Evolutionary conservation across 2,888 invertebrate species (phyloP), one percentile per base, ranked within the genome.

Genomic region (Stictocephala bisonia): DNA sequence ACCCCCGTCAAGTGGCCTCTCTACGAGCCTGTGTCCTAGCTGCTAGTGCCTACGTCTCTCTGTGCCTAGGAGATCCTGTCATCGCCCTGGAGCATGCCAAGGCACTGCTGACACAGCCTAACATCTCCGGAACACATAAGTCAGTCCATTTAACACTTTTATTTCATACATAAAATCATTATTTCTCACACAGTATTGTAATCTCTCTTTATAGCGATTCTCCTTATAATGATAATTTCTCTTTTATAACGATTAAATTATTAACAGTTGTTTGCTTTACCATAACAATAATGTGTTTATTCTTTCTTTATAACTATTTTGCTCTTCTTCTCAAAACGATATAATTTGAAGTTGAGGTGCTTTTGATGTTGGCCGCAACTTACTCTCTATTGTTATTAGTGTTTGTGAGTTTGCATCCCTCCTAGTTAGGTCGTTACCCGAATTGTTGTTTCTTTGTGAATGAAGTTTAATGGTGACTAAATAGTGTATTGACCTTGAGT

Each of bases 21-120:
- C 82, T 85, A 53, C 85, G 87, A 81, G 84, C 88, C 80, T 85
- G 90, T 78, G 85, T 95, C 76, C 86, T 95, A 77, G 90, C 93
- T 9, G 89, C 94, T 0, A 92, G 92, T 80, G 91, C 96, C 56
- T 97, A 96, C 83, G 93, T 96, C 3, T 88, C 92, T 11, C 83
- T 97, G 4, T 92, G 94, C 80, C 85, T 97, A 26, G 94, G 95
- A 68, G 95, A 97, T 83, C 93, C 93, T 74, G 85, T 93, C 13
- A 85, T 92, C 64, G 93, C 96, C 0, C 85, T 95, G 56, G 90
- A 92, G 81, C 90, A 93, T 85, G 91, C 94, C 0, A 90, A 91
- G 81, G 88, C 89, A 22, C 84, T 97, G 40, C 85, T 97, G 11
- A 86, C 86, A 71, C 91, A 94, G 80, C 88, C 93, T 24, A 90